These are phyloP conservation scores for Hermodice carunculata DNA, from an alignment of 2,888 invertebrate genomes.

Conservation along the genomic window DNA sequence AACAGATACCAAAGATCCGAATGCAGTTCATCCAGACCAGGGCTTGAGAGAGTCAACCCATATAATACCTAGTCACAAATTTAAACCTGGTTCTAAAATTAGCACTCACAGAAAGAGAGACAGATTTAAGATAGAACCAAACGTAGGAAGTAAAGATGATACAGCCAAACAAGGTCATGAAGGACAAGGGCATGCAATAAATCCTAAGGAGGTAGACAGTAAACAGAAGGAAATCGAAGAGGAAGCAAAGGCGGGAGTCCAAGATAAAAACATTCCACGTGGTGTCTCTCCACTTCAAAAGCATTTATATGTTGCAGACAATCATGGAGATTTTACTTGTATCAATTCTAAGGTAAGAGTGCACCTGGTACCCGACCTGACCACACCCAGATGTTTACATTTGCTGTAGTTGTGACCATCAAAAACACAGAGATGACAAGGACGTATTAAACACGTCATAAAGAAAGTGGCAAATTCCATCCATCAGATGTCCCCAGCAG, in stretches of 20 bases:
- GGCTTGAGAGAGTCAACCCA: background rate
- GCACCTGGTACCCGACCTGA: background rate
- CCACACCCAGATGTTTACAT: too few species aligned
- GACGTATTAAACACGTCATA: too few species aligned
- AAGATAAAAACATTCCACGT: background rate
- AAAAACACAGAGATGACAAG: too few species aligned
- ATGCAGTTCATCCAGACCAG: too few species aligned
- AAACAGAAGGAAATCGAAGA: background rate
- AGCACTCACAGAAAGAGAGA: background rate
- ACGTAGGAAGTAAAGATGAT: background rate
- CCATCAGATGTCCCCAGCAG: too few species aligned
- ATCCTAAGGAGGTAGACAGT: too few species aligned
- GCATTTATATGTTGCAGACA: conserved; percentile 31
- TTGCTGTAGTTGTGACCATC: too few species aligned
- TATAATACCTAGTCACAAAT: background rate
- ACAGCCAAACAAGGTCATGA: background rate
- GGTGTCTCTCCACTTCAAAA: conserved; percentile 28
- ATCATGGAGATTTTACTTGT: conserved; percentile 48
- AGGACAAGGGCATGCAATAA: too few species aligned
- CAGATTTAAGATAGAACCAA: background rate
- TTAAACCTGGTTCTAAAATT: background rate
- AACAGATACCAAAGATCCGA: too few species aligned
- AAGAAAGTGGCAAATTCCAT: too few species aligned
- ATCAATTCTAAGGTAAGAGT: conserved; percentile 44
- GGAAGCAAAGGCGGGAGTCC: background rate